Evolutionary conservation across 2,797 vertebrate genomes (phyloP), one percentile per base, ranked within the genome.

Genomic region (Coccyzus lansbergi): DNA sequence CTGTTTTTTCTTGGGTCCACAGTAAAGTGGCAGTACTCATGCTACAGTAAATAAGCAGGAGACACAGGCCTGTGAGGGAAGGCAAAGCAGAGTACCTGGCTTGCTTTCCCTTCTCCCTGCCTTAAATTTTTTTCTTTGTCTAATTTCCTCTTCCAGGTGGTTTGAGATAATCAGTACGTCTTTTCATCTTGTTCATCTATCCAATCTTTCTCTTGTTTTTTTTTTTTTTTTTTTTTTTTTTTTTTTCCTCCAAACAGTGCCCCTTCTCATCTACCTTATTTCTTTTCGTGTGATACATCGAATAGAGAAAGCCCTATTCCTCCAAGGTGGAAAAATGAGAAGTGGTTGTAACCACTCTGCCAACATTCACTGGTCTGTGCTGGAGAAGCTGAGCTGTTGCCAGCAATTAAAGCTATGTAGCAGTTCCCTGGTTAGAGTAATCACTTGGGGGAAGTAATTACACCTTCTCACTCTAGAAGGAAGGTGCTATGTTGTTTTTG

Each of bases 361-460:
- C 76, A 83, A 17, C 1, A 4, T 67, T 63, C 71, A 12, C 31
- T 48, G 40, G 49, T 40, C 52, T 85, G 49, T 15, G 49, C 49
- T 80, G 58, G 36, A 89, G 67, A 77, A 93, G 36, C 53, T 15
- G 15, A 42, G 44, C 71, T 87, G 26, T 71, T 89, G 68, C 42
- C 72, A 75, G 89, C 38, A 91, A 64, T 89, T 93, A 87, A 77
- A 93, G 5, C 7, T 91, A 44, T 88, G 91, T 71, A 77, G 79
- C 75, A 85, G 71, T 36, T 93, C 64, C 64, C 60, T 83, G 44
- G 52, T 68, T 74, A 75, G 49, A 70, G 12, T 75, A 88, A 70
- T 96, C 64, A 49, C 56, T 28, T 38, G 38, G 26, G 64, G 14
- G 3, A 59, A 86, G 67, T 52, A 83, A 67, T 56, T 83, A 58